phyloP scores from a whole-genome alignment of 2,797 vertebrate species.

The Echeneis naucrates region DNA sequence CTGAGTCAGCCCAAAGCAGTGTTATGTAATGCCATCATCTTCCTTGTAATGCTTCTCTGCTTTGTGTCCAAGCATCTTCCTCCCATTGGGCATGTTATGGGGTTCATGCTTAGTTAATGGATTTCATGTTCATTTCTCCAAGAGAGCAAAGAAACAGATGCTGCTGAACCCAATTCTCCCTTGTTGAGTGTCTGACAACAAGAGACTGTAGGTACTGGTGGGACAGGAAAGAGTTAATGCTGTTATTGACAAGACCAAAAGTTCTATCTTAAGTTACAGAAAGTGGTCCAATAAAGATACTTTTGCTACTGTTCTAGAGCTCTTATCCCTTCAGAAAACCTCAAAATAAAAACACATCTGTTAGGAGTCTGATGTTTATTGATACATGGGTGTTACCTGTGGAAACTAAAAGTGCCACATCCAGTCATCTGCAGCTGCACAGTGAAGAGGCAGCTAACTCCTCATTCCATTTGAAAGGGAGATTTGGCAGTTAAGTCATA shows the following conservation, averaged over 20 bases:
- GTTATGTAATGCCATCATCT: constrained; percentile 66
- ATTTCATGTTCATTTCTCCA: constrained; percentile 39
- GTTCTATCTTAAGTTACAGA: neutral
- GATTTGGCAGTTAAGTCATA: constrained; percentile 19
- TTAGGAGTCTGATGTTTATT: neutral
- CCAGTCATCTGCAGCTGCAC: neutral
- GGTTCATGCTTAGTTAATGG: constrained; percentile 58
- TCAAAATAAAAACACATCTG: neutral
- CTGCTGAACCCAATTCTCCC: constrained; percentile 11
- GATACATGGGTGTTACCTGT: neutral
- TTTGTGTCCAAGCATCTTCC: constrained; percentile 57
- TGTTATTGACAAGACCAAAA: neutral
- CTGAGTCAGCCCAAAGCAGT: constrained; percentile 66
- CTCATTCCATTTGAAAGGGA: constrained; percentile 28
- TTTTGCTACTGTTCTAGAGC: neutral
- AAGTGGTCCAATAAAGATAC: neutral
- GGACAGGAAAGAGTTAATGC: neutral
- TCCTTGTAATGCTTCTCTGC: constrained; percentile 41
- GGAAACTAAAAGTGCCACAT: neutral
- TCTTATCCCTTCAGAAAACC: neutral
- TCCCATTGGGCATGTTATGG: constrained; percentile 45
- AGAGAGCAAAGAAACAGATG: constrained; percentile 30
- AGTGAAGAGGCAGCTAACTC: neutral
- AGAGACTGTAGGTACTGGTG: neutral
- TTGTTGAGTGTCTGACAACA: neutral